Percentiles rank a stretch among this genome's conserved stretches.
Conservation (phyloP, 2,113 vertebrate species). For the Hoplias malabaricus region DNA sequence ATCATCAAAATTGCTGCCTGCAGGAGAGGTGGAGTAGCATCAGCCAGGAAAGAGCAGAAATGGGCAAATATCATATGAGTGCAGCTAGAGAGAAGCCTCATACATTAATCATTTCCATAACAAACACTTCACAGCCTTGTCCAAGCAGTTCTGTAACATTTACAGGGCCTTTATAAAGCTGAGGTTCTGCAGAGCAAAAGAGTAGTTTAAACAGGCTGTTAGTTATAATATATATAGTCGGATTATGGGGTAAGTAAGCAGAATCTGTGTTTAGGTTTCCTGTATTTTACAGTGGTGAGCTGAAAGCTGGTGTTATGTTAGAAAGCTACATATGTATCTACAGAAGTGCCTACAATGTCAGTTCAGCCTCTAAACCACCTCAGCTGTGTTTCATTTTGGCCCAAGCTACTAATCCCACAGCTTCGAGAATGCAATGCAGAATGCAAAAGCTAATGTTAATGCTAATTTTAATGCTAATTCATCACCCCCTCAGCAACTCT, state of each 20-base stretch:
- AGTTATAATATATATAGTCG: neutral
- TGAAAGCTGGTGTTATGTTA: neutral
- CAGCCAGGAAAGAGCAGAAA: neutral
- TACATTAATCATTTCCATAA: slow-evolving; percentile 29
- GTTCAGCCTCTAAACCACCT: neutral
- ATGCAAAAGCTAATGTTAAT: neutral
- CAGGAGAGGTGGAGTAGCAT: slow-evolving; percentile 19
- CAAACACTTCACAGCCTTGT: slow-evolving; percentile 16
- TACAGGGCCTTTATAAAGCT: neutral
- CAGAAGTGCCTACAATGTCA: neutral
- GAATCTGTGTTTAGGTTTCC: neutral
- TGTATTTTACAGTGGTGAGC: neutral
- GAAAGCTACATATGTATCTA: neutral
- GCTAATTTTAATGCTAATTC: neutral
- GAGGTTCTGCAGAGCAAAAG: neutral
- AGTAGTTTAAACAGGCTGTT: neutral
- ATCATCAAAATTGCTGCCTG: slow-evolving; percentile 11
- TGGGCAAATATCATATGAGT: neutral
- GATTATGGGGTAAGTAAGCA: neutral
- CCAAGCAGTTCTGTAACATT: slow-evolving; percentile 27
- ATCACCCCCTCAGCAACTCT: neutral
- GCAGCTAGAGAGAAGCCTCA: slow-evolving; percentile 18
- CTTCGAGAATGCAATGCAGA: neutral
- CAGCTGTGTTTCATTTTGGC: neutral
- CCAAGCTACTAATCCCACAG: neutral